phyloP scores from a whole-genome alignment of 1,140 invertebrate species.

The Prorops nasuta region DNA sequence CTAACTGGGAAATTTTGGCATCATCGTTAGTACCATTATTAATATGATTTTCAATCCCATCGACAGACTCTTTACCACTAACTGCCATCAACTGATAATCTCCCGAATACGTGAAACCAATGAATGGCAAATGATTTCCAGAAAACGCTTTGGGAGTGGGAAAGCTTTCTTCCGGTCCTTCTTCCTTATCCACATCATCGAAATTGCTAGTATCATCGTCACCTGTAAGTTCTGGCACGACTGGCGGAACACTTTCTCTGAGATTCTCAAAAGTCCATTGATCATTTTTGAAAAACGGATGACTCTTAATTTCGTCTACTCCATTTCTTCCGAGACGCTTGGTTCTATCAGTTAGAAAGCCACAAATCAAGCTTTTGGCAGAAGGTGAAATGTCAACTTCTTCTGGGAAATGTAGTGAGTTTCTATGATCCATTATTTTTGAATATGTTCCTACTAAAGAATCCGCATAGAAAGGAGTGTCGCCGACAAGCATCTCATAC shows the following conservation, averaged over 20 bases:
- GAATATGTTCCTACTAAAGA: conserved; percentile 97
- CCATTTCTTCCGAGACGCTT: conserved; percentile 90
- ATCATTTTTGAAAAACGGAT: conserved; percentile 95
- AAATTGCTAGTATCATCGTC: conserved; percentile 99
- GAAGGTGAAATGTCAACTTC: conserved; percentile 90
- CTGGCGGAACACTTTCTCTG: conserved; percentile 89
- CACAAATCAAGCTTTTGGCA: conserved; percentile 90
- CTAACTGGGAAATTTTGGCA: conserved; percentile 66
- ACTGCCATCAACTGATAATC: conserved; percentile 72
- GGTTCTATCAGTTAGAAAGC: conserved; percentile 90
- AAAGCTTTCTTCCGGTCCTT: conserved; percentile 87
- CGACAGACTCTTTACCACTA: conserved; percentile 47
- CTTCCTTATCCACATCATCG: conserved; percentile 94
- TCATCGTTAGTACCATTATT: conserved; percentile 63
- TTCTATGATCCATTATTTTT: conserved; percentile 99
- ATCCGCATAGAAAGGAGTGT: conserved; percentile 98
- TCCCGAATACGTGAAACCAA: conserved; percentile 96
- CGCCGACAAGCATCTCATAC: conserved; percentile 98
- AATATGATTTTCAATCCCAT: conserved; percentile 63
- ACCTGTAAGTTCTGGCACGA: conserved; percentile 90
- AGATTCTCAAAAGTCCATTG: conserved; percentile 98
- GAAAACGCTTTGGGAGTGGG: conserved; percentile 95
- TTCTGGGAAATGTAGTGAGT: conserved; percentile 91
- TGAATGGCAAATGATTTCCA: conserved; percentile 97
- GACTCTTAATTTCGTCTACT: conserved; percentile 91